Conservation (phyloP, 2,113 vertebrate genomes). For the Malaclemys terrapin region DNA sequence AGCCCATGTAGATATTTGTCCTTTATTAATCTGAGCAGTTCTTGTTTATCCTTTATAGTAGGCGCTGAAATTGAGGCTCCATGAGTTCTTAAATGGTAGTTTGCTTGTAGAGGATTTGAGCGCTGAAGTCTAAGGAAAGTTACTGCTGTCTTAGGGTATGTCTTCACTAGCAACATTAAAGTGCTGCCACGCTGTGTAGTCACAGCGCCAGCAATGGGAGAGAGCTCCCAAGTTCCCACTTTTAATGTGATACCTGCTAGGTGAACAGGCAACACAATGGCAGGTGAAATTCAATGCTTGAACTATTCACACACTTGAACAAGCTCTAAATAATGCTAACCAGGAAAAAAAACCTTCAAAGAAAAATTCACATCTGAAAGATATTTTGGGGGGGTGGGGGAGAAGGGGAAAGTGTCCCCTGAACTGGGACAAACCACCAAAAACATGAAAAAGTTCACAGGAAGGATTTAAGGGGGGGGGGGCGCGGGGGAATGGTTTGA, state of each 20-base stretch:
- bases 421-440: no score
- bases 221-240: not conserved
- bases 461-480: no score
- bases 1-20: not conserved
- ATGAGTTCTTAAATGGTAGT: not conserved
- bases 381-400: no score
- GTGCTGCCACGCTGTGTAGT: no score
- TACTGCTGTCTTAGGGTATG: not conserved
- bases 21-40: not conserved
- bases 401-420: no score
- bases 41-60: not conserved
- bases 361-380: no score
- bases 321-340: not conserved
- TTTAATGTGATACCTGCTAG: not conserved
- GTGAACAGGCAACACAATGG: not conserved
- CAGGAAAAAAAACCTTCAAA: no score
- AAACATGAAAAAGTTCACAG: no score
- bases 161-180: no score
- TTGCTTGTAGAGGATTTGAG: not conserved
- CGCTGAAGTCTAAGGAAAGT: not conserved
- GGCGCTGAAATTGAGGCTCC: not conserved
- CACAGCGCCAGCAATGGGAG: no score
- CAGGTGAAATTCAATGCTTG: not conserved
- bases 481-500: no score
- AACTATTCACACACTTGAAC: not conserved